phyloP scores from a whole-genome alignment of 2,113 vertebrate genomes.

The Oryzias javanicus region DNA sequence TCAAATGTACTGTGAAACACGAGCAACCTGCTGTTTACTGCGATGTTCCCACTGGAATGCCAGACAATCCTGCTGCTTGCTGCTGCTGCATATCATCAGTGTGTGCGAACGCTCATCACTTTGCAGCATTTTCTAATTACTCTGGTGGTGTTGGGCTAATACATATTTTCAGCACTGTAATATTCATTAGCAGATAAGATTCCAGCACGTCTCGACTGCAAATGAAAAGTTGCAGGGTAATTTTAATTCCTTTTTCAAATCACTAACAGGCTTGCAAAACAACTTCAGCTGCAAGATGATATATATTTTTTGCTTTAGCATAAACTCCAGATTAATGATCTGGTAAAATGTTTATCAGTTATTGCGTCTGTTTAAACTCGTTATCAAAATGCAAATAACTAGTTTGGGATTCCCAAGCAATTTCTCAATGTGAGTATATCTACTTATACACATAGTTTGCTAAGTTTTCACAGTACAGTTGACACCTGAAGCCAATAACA shows the following conservation, averaged over 20 bases:
- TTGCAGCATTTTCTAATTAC: slow-evolving; percentile 67
- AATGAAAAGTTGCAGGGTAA: slow-evolving; percentile 53
- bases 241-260: slow-evolving; percentile 55
- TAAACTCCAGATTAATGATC: slow-evolving; percentile 30
- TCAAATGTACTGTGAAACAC: slow-evolving; percentile 87
- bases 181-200: slow-evolving; percentile 72
- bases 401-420: slow-evolving; percentile 20
- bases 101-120: slow-evolving; percentile 63
- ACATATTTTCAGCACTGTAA: slow-evolving; percentile 62
- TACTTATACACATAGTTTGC: slow-evolving; percentile 32
- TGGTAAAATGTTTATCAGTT: slow-evolving; percentile 24
- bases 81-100: slow-evolving; percentile 57
- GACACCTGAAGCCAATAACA: slow-evolving; percentile 77
- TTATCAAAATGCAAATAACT: slow-evolving; percentile 36
- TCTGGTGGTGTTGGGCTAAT: slow-evolving; percentile 55
- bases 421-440: slow-evolving; percentile 14
- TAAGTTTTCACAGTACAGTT: slow-evolving; percentile 90
- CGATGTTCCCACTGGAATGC: slow-evolving; percentile 35
- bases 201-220: slow-evolving; percentile 45
- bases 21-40: slow-evolving; percentile 51
- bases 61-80: slow-evolving; percentile 42
- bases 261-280: slow-evolving; percentile 40
- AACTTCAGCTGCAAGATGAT: slow-evolving; percentile 31
- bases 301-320: slow-evolving; percentile 30
- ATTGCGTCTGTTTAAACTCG: slow-evolving; percentile 22